Evolutionary conservation across 2,888 invertebrate species (phyloP), one percentile per base, ranked within the genome.

Genomic region (Deroplatys truncata): DNA sequence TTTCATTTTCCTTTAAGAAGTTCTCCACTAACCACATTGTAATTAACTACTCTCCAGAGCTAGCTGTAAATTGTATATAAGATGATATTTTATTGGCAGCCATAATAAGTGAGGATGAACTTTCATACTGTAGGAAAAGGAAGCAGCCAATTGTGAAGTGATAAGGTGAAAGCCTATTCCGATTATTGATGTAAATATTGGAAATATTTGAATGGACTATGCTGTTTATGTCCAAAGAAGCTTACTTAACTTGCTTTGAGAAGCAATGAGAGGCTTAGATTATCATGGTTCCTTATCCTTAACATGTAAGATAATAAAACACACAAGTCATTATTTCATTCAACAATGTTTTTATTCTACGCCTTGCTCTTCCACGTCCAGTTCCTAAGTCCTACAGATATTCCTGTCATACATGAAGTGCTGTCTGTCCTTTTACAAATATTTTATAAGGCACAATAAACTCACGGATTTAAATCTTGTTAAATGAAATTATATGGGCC

Each of bases 81-180:
- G 89, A 89, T 85, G 49, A 84, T 89, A 89, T 89, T 89, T 85
- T 89, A 85, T 89, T 85, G 89, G 89, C 85, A 89, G 85, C 85
- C 84, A 31, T 85, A 82, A n/a, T 43, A 29, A 16, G 28, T 10
- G 49, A 84, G 35, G 25, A 49, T 49, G 56, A 84, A 83, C 90
- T 72, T 72, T 72, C 20, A 20, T 72, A 72, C 56, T 72, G n/a
- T 43, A 43, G 43, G 56, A 72, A 72, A 72, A 25, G 25, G 25
- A 72, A 72, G 56, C 56, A 72, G 56, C 56, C 56, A 72, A 25
- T 72, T 72, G 7, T 72, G 56, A 43, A 72, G 56, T 72, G 56
- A 72, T 72, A 72, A 72, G 25, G 25, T 72, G 56, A 72, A 72
- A 7, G 7, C 25, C 9, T 1, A 25, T 72, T 72, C 56, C 15